phyloP scores from a whole-genome alignment of 1,140 invertebrate genomes.

The Helicorthomorpha holstii region DNA sequence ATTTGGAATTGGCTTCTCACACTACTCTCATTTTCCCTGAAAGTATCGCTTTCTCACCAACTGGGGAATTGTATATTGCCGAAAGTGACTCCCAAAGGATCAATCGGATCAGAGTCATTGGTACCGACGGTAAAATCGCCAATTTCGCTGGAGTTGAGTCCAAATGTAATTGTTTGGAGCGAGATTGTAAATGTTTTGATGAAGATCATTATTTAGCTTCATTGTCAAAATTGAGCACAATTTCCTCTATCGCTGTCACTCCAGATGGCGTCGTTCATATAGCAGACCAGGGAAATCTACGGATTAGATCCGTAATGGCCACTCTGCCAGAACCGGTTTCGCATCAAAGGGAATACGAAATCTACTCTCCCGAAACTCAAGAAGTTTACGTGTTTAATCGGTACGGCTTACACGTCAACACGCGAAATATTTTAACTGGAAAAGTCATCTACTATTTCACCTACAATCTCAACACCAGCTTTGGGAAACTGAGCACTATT shows the following conservation, averaged over 20 bases:
- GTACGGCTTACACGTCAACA: conserved; percentile 84
- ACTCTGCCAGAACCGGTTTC: conserved; percentile 64
- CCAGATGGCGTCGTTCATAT: conserved; percentile 88
- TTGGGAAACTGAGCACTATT: conserved; percentile 80
- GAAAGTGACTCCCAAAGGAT: conserved; percentile 89
- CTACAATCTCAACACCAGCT: conserved; percentile 91
- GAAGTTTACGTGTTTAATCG: conserved; percentile 91
- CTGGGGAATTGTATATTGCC: conserved; percentile 84
- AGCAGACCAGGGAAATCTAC: conserved; percentile 81
- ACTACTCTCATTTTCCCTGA: conserved; percentile 81
- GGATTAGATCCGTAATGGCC: conserved; percentile 74
- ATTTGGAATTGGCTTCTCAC: conserved; percentile 57
- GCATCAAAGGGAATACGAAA: conserved; percentile 69
- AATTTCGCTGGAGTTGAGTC: conserved; percentile 86
- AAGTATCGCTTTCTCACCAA: conserved; percentile 81
- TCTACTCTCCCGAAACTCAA: conserved; percentile 86
- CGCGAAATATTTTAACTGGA: conserved; percentile 79
- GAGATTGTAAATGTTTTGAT: conserved; percentile 67
- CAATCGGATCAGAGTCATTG: conserved; percentile 73
- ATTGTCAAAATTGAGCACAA: conserved; percentile 83
- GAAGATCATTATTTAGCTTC: conserved; percentile 78
- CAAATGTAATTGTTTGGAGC: conserved; percentile 82
- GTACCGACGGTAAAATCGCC: conserved; percentile 77
- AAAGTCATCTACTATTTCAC: conserved; percentile 81
- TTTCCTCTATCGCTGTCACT: conserved; percentile 79